Evolutionary conservation across 2,113 vertebrate species (phyloP).

Genomic region (Microtus pennsylvanicus): DNA sequence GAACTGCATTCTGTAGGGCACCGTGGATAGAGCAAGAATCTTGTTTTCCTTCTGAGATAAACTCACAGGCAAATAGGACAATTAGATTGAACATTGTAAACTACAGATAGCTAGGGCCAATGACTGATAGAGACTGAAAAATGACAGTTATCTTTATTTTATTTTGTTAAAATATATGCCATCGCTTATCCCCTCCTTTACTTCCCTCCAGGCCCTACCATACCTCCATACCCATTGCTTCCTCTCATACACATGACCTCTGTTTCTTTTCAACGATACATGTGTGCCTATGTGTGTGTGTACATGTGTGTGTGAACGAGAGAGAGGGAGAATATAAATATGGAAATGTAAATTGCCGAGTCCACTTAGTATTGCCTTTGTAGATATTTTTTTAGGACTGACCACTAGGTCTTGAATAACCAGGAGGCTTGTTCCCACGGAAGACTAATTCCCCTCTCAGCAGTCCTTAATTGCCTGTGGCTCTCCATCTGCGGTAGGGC

Average conservation of each 20-base stretch:
- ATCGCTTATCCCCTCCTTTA: background rate
- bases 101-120: background rate
- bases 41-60: conserved; percentile 38
- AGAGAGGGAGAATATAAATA: background rate
- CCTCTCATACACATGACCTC: background rate
- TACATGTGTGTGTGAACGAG: background rate
- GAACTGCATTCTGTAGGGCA: background rate
- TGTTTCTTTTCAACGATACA: background rate
- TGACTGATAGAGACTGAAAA: background rate
- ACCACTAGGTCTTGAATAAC: background rate
- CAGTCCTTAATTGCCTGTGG: background rate
- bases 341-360: background rate
- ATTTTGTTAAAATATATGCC: background rate
- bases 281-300: background rate
- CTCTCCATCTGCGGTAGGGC: background rate
- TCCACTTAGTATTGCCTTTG: background rate
- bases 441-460: background rate
- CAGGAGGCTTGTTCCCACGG: background rate
- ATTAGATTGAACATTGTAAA: background rate
- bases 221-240: background rate
- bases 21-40: background rate
- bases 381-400: background rate
- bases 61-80: conserved; percentile 1
- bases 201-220: background rate
- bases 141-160: background rate